These are phyloP conservation scores for Ctenodactylus gundi DNA, from an alignment of 2,113 vertebrate genomes.

Conservation along the genomic window DNA sequence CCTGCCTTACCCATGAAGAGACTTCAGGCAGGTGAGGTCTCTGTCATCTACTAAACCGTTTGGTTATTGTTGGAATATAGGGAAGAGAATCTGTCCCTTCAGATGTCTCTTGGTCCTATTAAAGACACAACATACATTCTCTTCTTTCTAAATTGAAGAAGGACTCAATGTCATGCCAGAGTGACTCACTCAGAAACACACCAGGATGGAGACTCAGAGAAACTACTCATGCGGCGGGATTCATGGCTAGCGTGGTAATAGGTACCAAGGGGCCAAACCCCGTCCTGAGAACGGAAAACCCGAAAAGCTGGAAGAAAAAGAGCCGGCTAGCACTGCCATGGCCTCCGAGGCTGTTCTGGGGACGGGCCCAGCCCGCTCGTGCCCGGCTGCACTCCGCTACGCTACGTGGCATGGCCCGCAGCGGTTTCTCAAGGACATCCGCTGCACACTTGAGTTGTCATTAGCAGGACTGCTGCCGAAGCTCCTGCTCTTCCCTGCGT, in stretches of 20 bases:
- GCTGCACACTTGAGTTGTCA: neutral
- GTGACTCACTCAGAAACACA: neutral
- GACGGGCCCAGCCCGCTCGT: neutral
- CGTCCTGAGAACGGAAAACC: neutral
- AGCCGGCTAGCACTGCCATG: too few relatives aligned
- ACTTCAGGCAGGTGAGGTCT: neutral
- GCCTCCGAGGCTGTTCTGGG: neutral
- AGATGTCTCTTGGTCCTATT: neutral
- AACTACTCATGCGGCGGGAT: neutral
- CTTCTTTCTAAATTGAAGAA: slow-evolving; percentile 26
- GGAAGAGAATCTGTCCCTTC: slow-evolving; percentile 4
- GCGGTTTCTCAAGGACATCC: too few relatives aligned
- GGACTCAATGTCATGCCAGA: neutral
- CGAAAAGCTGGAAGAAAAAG: neutral
- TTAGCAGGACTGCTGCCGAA: neutral
- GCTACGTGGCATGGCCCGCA: too few relatives aligned
- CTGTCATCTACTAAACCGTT: neutral
- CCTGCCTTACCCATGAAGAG: slow-evolving; percentile 30
- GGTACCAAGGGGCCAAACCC: neutral
- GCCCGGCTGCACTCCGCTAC: too few relatives aligned
- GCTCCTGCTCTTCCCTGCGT: neutral
- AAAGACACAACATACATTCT: neutral
- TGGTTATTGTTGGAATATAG: neutral
- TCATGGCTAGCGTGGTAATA: neutral
- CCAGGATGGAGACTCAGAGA: neutral